Evolutionary conservation across 2,797 vertebrate species (phyloP).

Genomic region (Falco naumanni): DNA sequence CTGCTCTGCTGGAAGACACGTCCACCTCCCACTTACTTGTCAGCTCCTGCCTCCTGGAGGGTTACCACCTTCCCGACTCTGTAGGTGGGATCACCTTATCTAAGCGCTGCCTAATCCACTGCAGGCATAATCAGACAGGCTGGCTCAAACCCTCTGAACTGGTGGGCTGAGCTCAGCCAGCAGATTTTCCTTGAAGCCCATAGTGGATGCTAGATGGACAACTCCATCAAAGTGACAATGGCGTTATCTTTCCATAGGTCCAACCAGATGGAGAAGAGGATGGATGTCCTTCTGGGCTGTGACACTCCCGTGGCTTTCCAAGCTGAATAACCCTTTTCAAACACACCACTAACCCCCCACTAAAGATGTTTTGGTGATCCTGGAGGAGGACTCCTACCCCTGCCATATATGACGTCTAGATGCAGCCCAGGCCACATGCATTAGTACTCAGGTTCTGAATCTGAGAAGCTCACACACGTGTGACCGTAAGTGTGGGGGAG

Average conservation of each 20-base stretch:
- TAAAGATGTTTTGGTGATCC: not conserved
- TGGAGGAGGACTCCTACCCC: not conserved
- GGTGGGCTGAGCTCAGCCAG: not conserved
- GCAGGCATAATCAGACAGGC: not conserved
- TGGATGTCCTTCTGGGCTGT: not conserved
- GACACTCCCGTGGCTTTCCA: not conserved
- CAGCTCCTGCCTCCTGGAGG: not conserved
- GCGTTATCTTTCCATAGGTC: not conserved
- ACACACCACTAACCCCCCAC: not conserved
- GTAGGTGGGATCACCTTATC: slow-evolving; percentile 1
- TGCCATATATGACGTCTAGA: not conserved
- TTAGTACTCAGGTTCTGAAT: not conserved
- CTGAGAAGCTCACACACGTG: not conserved
- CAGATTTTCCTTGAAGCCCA: not conserved
- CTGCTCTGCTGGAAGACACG: not conserved
- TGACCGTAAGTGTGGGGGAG: not conserved
- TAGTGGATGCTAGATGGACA: not conserved
- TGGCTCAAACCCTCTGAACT: not conserved
- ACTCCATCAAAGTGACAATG: not conserved
- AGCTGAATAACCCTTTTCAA: not conserved
- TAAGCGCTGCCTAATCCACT: not conserved
- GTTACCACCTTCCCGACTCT: not conserved
- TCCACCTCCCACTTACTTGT: not conserved
- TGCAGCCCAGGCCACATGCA: not conserved
- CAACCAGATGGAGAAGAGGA: not conserved